Base-by-base conservation (phyloP, 2,797 vertebrate genomes). In the Syndactyla subalaris region DNA sequence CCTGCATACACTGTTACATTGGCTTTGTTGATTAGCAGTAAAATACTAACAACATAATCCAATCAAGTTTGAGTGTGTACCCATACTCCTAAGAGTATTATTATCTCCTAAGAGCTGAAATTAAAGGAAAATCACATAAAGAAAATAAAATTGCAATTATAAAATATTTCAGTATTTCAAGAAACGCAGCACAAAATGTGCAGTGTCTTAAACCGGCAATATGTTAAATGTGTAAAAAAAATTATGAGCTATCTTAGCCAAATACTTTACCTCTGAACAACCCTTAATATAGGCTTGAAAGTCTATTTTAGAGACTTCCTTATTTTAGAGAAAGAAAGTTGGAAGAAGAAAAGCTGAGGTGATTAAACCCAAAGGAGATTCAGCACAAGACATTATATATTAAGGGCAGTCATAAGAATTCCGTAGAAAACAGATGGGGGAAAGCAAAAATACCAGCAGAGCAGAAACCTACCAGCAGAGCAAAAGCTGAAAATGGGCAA, bases 1-100 rank as follows among this genome's bases (percentile, higher is more conserved):
- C 15, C 1, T 9, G 27, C 19, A 45, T 5, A 32, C 17, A 19
- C 24, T 14, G 23, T 10, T 67, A 36, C 32, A n/a, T 0, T 26
- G 58, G 34, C 34, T 57, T 39, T 83, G 41, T 2, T 45, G 19
- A 83, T 55, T 14, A 89, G 45, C 65, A 74, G 49, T 38, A 63
- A 88, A 85, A 91, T 48, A 93, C 51, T 66, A 87, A 76, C 5
- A 4, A 29, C 26, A 68, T 29, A 84, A 88, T 39, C 39, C 48
- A 79, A 55, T 23, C n/a, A 76, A 79, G 32, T 91, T 38, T 1
- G 2, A 77, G 22, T 38, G 26, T 8, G 36, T 46, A 38, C 13
- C 52, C 10, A 32, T 7, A 46, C 7, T 66, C 30, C 26, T 58
- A 30, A 4, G 6, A 45, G 45, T 45, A 45, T 59, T 76, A 58